Evolutionary conservation across 2,888 invertebrate species (phyloP).

Genomic region (Habrosyne pyritoides): DNA sequence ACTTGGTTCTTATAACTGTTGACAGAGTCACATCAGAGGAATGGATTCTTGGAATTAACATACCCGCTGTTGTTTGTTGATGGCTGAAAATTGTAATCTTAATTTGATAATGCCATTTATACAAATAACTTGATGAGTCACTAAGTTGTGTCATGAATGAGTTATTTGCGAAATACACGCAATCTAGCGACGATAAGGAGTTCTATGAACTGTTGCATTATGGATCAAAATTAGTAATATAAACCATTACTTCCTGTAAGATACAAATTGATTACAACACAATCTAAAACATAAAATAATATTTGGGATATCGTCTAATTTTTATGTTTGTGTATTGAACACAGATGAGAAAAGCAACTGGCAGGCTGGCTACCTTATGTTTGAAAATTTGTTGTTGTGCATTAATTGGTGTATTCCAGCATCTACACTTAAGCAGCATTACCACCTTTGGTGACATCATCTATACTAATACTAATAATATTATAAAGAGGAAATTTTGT

Average conservation of each 20-base stretch:
- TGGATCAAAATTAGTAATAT: conserved; percentile 27
- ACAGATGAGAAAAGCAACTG: no score
- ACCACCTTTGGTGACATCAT: no score
- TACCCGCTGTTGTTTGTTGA: conserved; percentile 66
- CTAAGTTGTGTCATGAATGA: not conserved
- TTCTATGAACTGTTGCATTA: conserved; percentile 43
- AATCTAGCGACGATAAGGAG: conserved; percentile 34
- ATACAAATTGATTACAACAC: conserved; percentile 13
- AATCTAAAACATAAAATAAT: not conserved
- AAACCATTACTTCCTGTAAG: conserved; percentile 42
- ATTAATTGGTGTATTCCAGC: no score
- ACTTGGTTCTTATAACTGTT: conserved; percentile 46
- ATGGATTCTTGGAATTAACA: conserved; percentile 76
- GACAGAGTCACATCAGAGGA: conserved; percentile 61
- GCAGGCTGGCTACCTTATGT: no score
- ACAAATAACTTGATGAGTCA: not conserved
- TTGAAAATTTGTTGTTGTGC: no score
- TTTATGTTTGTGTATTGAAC: no score
- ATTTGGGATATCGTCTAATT: not conserved
- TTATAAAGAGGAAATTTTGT: no score
- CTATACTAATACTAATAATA: no score
- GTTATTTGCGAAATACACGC: not conserved
- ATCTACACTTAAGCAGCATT: no score
- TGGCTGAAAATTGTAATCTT: conserved; percentile 51
- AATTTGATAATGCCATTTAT: not conserved